Percentiles rank a stretch among this genome's conserved stretches.
These are phyloP conservation scores for Trissonchulus sp. DNA, from an alignment of 2,888 invertebrate genomes.

Conservation along the genomic window DNA sequence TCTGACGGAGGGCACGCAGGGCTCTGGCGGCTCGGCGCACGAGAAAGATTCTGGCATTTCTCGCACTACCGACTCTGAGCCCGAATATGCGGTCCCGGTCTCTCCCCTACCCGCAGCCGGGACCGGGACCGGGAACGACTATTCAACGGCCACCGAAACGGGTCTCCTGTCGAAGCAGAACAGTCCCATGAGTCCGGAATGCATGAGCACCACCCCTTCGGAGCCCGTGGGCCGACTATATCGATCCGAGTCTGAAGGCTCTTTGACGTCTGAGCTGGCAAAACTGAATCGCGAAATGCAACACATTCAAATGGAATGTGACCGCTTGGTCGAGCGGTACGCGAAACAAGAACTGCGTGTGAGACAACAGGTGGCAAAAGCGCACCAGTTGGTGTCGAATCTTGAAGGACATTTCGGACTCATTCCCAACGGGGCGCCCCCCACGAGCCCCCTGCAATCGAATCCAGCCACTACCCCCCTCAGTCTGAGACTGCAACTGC, in stretches of 20 bases:
- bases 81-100: conserved; percentile 18
- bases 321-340: conserved; percentile 54
- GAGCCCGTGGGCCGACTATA: conserved; percentile 20
- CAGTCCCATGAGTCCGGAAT: conserved; percentile 14
- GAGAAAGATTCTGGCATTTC: conserved; percentile 34
- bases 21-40: conserved; percentile 18
- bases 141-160: not conserved
- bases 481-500: not conserved
- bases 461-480: not conserved
- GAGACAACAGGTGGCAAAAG: conserved; percentile 34
- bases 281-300: conserved; percentile 61
- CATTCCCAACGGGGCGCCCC: not conserved
- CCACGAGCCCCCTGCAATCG: not conserved
- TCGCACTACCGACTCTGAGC: conserved; percentile 33
- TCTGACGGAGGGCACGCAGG: conserved; percentile 24
- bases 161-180: not conserved
- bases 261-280: conserved; percentile 55
- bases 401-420: conserved; percentile 29
- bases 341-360: conserved; percentile 43
- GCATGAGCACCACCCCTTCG: conserved; percentile 25
- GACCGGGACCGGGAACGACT: not conserved
- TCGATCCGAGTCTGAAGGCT: conserved; percentile 28
- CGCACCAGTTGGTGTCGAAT: conserved; percentile 24
- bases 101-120: conserved; percentile 24
- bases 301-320: conserved; percentile 60